Evolutionary conservation across 2,888 invertebrate genomes (phyloP).

Genomic region (Sussaba pulchella): DNA sequence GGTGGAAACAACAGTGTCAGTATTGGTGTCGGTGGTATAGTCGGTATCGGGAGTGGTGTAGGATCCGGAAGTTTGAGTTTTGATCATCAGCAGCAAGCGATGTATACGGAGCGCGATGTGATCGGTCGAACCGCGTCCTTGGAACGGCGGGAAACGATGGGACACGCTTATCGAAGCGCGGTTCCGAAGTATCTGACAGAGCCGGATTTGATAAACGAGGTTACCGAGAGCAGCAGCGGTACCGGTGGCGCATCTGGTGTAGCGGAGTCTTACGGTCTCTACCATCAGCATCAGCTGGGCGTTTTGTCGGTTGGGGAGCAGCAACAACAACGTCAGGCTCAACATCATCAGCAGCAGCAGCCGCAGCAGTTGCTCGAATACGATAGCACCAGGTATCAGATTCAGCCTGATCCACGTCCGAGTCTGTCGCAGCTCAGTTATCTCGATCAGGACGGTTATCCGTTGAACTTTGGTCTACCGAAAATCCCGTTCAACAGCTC

Average conservation of each 20-base stretch:
- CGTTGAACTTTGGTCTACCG: conserved; percentile 91
- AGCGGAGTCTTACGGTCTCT: conserved; percentile 70
- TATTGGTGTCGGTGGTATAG: conserved; percentile 42
- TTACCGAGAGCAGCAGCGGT: conserved; percentile 76
- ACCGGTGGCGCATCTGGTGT: conserved; percentile 22
- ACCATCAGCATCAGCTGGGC: conserved; percentile 73
- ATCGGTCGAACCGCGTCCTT: conserved; percentile 72
- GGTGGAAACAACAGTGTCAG: conserved; percentile 51
- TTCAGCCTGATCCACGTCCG: conserved; percentile 78
- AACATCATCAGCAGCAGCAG: conserved; percentile 67
- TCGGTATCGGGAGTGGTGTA: conserved; percentile 32
- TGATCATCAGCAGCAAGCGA: conserved; percentile 85
- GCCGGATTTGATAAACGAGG: conserved; percentile 84
- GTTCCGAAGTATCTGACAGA: conserved; percentile 84
- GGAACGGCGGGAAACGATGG: conserved; percentile 72
- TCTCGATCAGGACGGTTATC: conserved; percentile 92
- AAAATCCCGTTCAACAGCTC: conserved; percentile 88
- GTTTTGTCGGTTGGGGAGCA: conserved; percentile 52
- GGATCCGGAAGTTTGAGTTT: conserved; percentile 75
- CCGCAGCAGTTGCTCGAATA: conserved; percentile 77
- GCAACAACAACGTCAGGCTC: conserved; percentile 63
- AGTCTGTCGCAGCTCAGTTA: conserved; percentile 84
- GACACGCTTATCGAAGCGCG: conserved; percentile 72
- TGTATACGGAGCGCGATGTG: conserved; percentile 76
- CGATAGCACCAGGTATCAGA: conserved; percentile 76